Conservation (phyloP, 2,888 invertebrate species). For the Stenoptilia bipunctidactyla region DNA sequence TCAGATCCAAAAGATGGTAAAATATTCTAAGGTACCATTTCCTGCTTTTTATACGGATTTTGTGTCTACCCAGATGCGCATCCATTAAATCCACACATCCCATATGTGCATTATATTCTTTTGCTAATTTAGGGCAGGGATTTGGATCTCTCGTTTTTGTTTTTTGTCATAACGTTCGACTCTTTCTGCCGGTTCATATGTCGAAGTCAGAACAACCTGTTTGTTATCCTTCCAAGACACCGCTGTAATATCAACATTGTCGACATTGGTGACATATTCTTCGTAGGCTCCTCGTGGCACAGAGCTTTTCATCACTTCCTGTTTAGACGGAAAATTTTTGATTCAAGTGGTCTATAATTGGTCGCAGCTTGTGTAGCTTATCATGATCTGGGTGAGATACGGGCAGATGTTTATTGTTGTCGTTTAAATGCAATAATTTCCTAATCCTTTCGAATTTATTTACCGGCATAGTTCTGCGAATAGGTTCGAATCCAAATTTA, state of each 20-base stretch:
- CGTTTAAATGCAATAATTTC: conserved; percentile 19
- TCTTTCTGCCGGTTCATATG: too few relatives aligned
- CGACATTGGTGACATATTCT: conserved; percentile 13
- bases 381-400: conserved; percentile 16
- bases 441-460: conserved; percentile 20
- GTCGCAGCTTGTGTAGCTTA: conserved; percentile 16
- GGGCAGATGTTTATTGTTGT: conserved; percentile 17
- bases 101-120: too few relatives aligned
- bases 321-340: conserved; percentile 15
- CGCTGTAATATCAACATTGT: conserved; percentile 19
- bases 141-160: too few relatives aligned
- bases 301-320: conserved; percentile 7
- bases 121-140: too few relatives aligned
- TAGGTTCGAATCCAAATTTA: conserved; percentile 14
- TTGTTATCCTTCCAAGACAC: conserved; percentile 29
- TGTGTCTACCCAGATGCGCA: too few relatives aligned
- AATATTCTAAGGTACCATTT: conserved; percentile 1
- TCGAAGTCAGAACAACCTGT: conserved; percentile 19
- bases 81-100: too few relatives aligned
- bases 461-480: conserved; percentile 17
- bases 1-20: neutral
- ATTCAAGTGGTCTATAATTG: conserved; percentile 18
- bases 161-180: too few relatives aligned
- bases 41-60: too few relatives aligned
- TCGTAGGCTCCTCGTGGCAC: conserved; percentile 11